These are phyloP conservation scores for Ips nitidus DNA, from an alignment of 1,140 invertebrate species.

Conservation along the genomic window DNA sequence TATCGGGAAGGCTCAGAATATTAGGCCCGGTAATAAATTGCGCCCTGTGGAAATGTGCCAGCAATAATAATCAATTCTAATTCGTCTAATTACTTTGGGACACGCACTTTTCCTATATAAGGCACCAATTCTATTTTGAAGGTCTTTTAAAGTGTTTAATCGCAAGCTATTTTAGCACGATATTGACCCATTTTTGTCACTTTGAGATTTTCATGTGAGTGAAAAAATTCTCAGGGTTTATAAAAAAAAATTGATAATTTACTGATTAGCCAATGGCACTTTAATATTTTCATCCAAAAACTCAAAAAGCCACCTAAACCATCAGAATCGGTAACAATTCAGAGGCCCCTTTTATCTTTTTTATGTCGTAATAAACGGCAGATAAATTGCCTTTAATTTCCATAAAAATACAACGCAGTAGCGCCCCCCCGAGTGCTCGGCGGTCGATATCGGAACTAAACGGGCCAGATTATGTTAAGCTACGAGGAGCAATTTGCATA, in stretches of 20 bases:
- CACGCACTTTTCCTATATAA: conserved; percentile 25
- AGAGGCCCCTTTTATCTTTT: conserved; percentile 24
- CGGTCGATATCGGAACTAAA: conserved; percentile 36
- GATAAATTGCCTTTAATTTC: conserved; percentile 38
- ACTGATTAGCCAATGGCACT: conserved; percentile 3
- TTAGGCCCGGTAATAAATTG: conserved; percentile 29
- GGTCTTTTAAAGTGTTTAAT: not conserved
- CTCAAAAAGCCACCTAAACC: conserved; percentile 27
- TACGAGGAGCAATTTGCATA: conserved; percentile 32
- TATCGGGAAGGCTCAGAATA: conserved; percentile 22
- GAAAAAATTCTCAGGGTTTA: not conserved
- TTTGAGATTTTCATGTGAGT: not conserved
- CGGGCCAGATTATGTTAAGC: conserved; percentile 37
- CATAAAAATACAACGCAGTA: conserved; percentile 33
- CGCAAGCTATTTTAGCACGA: not conserved
- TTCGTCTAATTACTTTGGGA: conserved; percentile 19
- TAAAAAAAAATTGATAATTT: conserved; percentile 1
- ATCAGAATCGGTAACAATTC: conserved; percentile 33
- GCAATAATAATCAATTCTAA: conserved; percentile 31
- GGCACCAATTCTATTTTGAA: not conserved
- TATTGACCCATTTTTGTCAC: not conserved
- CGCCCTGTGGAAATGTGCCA: conserved; percentile 29
- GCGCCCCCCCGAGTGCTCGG: conserved; percentile 13
- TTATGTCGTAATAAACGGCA: conserved; percentile 36
- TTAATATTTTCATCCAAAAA: conserved; percentile 30